Percentiles rank a stretch among this genome's conserved stretches.
phyloP scores from a whole-genome alignment of 2,113 vertebrate species.

The Coreoperca whiteheadi region DNA sequence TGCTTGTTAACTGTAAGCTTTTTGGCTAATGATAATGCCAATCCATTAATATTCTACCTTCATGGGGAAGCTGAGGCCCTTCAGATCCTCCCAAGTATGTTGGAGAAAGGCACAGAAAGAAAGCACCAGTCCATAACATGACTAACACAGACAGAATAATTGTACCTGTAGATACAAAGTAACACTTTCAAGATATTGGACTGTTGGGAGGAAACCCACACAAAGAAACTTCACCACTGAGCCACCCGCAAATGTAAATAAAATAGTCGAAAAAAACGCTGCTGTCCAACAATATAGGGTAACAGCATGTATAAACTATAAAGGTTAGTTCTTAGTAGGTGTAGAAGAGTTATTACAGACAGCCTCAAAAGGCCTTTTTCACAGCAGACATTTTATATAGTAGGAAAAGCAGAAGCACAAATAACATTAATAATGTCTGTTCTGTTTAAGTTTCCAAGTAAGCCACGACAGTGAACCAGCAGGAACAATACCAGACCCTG shows the following conservation, averaged over 20 bases:
- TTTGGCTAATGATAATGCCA: constrained; percentile 5
- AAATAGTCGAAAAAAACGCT: background rate
- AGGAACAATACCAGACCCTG: no score
- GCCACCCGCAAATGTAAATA: background rate
- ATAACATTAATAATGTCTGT: no score
- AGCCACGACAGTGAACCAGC: no score
- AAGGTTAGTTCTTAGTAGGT: no score
- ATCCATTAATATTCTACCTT: constrained; percentile 4
- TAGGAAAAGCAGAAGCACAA: no score
- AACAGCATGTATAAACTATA: background rate
- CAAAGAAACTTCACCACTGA: background rate
- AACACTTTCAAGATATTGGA: background rate
- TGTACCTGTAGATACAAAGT: background rate
- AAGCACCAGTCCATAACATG: background rate
- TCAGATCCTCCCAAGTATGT: background rate
- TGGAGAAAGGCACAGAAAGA: background rate
- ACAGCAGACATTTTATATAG: background rate
- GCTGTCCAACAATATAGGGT: background rate
- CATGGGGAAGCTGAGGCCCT: background rate
- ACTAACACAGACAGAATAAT: background rate
- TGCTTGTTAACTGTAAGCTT: constrained; percentile 26
- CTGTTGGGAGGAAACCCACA: background rate
- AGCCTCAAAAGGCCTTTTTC: background rate
- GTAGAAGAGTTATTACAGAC: background rate
- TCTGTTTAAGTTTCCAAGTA: no score